Evolutionary conservation across 2,888 invertebrate genomes (phyloP).

Genomic region (Drosophila sordidula): DNA sequence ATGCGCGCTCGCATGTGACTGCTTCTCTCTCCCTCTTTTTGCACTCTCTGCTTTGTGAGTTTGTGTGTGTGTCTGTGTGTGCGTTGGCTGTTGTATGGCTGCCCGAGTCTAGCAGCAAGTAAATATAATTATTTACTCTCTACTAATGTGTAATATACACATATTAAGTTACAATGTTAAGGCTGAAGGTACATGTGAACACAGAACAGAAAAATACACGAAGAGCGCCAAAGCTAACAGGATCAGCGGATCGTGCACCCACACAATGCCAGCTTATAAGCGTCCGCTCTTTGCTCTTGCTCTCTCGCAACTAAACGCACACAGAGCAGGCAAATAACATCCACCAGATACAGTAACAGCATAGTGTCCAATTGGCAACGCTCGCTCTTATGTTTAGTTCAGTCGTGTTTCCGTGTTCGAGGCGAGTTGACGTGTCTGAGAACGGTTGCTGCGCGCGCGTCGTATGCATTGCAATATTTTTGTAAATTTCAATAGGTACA

Average conservation of each 20-base stretch:
- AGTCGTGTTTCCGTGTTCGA: constrained; percentile 56
- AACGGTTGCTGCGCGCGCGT: constrained; percentile 5
- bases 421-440: constrained; percentile 20
- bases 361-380: constrained; percentile 42
- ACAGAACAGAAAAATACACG: not conserved
- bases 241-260: constrained; percentile 28
- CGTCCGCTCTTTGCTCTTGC: constrained; percentile 17
- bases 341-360: constrained; percentile 50
- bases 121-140: constrained; percentile 19
- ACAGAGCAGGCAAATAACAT: constrained; percentile 23
- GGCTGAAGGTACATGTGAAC: not conserved
- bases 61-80: not conserved
- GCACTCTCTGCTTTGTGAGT: constrained; percentile 10
- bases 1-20: constrained; percentile 22
- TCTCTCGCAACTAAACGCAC: constrained; percentile 30
- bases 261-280: constrained; percentile 4
- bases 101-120: constrained; percentile 15
- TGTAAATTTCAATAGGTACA: constrained; percentile 41
- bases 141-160: not conserved
- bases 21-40: constrained; percentile 1
- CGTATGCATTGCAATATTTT: constrained; percentile 48
- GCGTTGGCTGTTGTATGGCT: constrained; percentile 42
- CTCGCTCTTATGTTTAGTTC: constrained; percentile 21
- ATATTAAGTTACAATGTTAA: constrained; percentile 13
- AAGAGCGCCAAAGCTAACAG: constrained; percentile 9